A percentile compares a stretch with the other conserved stretches of the same genome.
Conservation (phyloP, 1,140 invertebrate genomes). For the Monochamus saltuarius region DNA sequence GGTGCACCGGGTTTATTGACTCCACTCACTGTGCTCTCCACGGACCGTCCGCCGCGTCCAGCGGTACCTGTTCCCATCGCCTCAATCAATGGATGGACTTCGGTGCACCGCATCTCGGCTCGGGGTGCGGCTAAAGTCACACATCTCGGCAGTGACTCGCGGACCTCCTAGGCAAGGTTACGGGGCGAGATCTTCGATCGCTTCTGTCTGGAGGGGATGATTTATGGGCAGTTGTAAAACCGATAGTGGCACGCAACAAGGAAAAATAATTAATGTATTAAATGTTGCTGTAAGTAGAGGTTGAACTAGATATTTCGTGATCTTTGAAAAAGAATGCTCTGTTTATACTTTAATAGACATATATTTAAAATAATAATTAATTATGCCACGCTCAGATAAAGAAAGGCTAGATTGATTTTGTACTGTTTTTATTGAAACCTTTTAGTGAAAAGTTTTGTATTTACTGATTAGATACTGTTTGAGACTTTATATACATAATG, state of each 20-base stretch:
- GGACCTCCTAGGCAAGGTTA: slow-evolving; percentile 1
- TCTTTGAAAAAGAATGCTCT: too few relatives aligned
- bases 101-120: slow-evolving; percentile 5
- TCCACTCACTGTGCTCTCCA: slow-evolving; percentile 27
- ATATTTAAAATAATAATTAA: too few relatives aligned
- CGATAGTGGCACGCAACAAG: slow-evolving; percentile 43
- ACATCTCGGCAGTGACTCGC: slow-evolving; percentile 13
- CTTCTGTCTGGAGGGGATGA: slow-evolving; percentile 20
- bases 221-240: slow-evolving; percentile 42
- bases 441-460: too few relatives aligned
- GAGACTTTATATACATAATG: too few relatives aligned
- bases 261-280: slow-evolving; percentile 28
- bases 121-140: slow-evolving; percentile 22
- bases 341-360: too few relatives aligned
- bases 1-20: slow-evolving; percentile 52
- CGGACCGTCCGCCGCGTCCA: slow-evolving; percentile 21
- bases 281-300: too few relatives aligned
- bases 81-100: slow-evolving; percentile 35
- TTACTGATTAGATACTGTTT: too few relatives aligned
- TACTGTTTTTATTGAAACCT: too few relatives aligned
- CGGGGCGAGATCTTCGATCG: background rate
- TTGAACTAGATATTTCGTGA: too few relatives aligned
- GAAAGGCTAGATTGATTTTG: too few relatives aligned
- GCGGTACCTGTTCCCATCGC: slow-evolving; percentile 28
- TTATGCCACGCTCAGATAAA: too few relatives aligned